Percentiles rank a stretch among this genome's conserved stretches.
Conservation (phyloP, 2,113 vertebrate species). For the Casuarius casuarius region DNA sequence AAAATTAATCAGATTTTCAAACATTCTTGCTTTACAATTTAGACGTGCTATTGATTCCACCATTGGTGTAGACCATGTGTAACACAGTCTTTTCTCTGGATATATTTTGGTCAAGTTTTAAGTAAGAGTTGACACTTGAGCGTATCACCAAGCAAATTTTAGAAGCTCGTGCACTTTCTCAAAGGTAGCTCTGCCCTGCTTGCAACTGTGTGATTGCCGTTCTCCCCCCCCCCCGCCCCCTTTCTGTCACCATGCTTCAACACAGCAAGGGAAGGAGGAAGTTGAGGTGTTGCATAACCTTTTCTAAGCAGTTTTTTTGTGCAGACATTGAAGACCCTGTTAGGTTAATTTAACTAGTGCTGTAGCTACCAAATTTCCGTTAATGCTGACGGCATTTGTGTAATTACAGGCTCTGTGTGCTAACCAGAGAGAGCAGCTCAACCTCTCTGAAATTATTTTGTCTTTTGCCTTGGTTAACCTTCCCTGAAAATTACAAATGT, state of each 20-base stretch:
- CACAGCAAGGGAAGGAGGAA: constrained; percentile 20
- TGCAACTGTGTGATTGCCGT: not conserved
- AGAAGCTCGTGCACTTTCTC: not conserved
- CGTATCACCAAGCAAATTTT: not conserved
- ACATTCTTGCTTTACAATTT: rapidly evolving
- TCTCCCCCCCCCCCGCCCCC: not conserved
- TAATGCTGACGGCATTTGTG: constrained; percentile 12
- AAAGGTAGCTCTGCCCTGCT: not conserved
- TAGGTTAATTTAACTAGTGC: not conserved
- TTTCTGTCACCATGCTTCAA: not conserved
- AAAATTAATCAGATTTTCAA: not conserved
- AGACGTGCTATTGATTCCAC: not conserved
- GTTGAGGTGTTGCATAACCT: constrained; percentile 24
- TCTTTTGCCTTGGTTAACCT: constrained; percentile 20
- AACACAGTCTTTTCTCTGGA: not conserved
- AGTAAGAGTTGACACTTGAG: not conserved
- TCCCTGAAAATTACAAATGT: not conserved
- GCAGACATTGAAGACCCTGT: not conserved
- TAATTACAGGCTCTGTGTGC: constrained; percentile 54
- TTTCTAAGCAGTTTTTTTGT: not conserved
- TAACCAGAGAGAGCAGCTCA: not conserved
- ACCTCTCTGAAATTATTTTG: constrained; percentile 40
- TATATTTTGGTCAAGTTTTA: not conserved
- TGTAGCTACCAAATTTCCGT: not conserved
- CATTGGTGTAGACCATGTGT: not conserved